These are phyloP conservation scores for Arbacia lixula DNA, from an alignment of 53 echinoderm and acorn worm genomes.

Conservation along the genomic window DNA sequence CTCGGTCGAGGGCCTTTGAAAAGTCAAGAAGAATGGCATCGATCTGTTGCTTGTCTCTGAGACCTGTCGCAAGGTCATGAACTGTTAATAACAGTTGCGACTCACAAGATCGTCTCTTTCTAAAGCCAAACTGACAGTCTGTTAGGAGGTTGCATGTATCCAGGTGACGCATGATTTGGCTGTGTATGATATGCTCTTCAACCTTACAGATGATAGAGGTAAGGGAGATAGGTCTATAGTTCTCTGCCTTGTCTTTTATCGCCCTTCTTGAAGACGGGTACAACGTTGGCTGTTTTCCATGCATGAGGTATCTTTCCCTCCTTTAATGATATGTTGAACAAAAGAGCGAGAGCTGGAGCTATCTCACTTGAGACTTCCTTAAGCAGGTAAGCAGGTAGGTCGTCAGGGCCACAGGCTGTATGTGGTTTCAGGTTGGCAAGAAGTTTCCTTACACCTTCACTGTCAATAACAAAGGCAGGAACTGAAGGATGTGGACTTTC, in stretches of 20 bases:
- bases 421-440: too few relatives aligned
- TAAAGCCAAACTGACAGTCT: conserved; percentile 44
- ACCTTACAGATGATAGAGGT: conserved; percentile 37
- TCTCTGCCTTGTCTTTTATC: conserved; percentile 29
- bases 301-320: conserved; percentile 23
- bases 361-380: conserved; percentile 24
- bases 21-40: too few relatives aligned
- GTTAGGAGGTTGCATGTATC: conserved; percentile 32
- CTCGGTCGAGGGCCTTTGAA: too few relatives aligned
- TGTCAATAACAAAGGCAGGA: too few relatives aligned
- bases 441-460: too few relatives aligned
- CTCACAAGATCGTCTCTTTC: conserved; percentile 40
- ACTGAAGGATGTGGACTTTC: too few relatives aligned
- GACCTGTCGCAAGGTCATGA: conserved; percentile 33
- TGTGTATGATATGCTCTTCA: conserved; percentile 48
- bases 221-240: conserved; percentile 44
- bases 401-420: too few relatives aligned
- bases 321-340: background rate
- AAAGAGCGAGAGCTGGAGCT: conserved; percentile 14
- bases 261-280: conserved; percentile 44
- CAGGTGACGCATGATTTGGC: conserved; percentile 43
- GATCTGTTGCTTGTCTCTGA: too few relatives aligned
- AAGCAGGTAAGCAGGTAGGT: conserved; percentile 46
- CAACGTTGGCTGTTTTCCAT: conserved; percentile 24
- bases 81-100: conserved; percentile 48